phyloP scores from a whole-genome alignment of 2,113 vertebrate genomes.

The Microtus oregoni region DNA sequence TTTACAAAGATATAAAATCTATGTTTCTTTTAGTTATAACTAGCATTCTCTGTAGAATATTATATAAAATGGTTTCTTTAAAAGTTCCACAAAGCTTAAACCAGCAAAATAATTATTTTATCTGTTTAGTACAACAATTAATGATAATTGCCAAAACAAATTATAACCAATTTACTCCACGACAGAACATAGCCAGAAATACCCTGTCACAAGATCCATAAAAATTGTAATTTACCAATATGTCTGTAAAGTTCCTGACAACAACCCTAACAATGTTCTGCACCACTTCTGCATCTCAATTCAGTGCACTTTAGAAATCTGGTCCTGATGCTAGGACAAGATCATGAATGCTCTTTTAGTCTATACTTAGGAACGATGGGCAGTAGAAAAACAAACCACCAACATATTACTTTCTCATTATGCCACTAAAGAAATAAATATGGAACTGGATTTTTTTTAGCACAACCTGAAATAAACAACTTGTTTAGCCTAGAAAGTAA shows the following conservation, averaged over 20 bases:
- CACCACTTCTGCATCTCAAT: background rate
- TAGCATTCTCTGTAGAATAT: background rate
- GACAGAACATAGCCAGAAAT: background rate
- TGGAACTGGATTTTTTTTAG: background rate
- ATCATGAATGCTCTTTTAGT: background rate
- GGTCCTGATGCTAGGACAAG: background rate
- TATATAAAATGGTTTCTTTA: background rate
- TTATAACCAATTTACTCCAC: background rate
- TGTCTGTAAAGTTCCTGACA: background rate
- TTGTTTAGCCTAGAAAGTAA: background rate
- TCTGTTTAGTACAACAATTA: background rate
- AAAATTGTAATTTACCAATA: background rate
- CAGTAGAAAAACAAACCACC: background rate
- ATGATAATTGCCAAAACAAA: background rate
- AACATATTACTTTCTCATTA: background rate
- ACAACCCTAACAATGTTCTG: background rate
- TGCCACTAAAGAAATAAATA: background rate
- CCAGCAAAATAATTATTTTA: background rate
- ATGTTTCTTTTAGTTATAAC: background rate
- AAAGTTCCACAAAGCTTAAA: slow-evolving; percentile 9
- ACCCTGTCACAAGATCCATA: background rate
- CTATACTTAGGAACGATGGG: background rate
- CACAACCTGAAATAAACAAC: background rate
- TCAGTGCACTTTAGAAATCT: background rate
- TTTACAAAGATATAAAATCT: background rate